Percentiles rank a stretch among this genome's conserved stretches.
These are phyloP conservation scores for Stegostoma tigrinum DNA, from an alignment of 2,113 vertebrate genomes.

Conservation along the genomic window DNA sequence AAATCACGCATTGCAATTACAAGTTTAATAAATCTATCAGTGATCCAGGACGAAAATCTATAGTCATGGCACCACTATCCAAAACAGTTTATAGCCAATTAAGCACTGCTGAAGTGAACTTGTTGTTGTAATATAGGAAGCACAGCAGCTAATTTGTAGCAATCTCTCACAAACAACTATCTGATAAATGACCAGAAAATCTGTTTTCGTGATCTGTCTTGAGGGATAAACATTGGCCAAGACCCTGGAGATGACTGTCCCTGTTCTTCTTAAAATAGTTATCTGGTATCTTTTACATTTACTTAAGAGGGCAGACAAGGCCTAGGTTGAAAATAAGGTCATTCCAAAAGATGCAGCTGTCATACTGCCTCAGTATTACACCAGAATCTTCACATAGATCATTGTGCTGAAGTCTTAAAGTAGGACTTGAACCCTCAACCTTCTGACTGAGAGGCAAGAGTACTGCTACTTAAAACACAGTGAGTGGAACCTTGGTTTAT, in stretches of 20 bases:
- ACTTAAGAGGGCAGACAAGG: neutral
- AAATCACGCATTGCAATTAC: too few species aligned
- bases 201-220: neutral
- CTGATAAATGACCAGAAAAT: neutral
- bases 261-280: neutral
- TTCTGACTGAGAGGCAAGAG: neutral
- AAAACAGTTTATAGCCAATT: too few species aligned
- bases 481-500: neutral
- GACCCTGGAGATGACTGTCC: neutral
- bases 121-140: neutral
- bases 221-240: neutral
- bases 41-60: too few species aligned
- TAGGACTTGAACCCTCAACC: neutral
- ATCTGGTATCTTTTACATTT: neutral
- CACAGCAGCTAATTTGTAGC: neutral
- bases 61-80: too few species aligned
- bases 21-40: too few species aligned
- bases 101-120: too few species aligned
- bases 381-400: neutral
- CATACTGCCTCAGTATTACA: neutral
- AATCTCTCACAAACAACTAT: neutral
- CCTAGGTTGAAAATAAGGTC: neutral
- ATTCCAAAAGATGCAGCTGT: neutral
- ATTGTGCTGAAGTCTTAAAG: neutral
- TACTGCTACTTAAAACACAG: neutral